phyloP scores from a whole-genome alignment of 1,140 invertebrate genomes.

The Drosophila jambulina region DNA sequence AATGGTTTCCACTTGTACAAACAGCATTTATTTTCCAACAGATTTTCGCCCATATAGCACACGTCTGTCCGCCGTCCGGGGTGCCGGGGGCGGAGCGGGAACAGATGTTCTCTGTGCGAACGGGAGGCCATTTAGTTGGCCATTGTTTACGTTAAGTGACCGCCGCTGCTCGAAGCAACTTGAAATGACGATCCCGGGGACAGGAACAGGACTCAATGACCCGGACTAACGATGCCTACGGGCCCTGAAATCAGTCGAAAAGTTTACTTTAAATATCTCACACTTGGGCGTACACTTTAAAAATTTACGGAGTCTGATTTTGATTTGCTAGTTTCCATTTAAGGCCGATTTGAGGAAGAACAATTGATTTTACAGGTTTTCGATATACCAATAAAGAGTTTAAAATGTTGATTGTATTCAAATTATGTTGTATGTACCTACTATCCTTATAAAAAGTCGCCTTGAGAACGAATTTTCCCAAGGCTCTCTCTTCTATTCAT shows the following conservation, averaged over 20 bases:
- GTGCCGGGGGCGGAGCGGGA: conserved; percentile 1
- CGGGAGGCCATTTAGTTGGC: conserved; percentile 48
- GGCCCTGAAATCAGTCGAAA: conserved; percentile 5
- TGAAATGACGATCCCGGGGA: conserved; percentile 48
- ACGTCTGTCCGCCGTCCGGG: too few relatives aligned
- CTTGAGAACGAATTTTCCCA: too few relatives aligned
- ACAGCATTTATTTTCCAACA: conserved; percentile 58
- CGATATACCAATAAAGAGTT: not conserved
- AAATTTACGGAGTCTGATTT: not conserved
- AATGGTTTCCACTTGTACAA: conserved; percentile 71
- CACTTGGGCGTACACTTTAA: conserved; percentile 5
- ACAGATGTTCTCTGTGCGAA: conserved; percentile 34
- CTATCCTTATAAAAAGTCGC: too few relatives aligned
- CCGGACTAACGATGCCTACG: conserved; percentile 36
- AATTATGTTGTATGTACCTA: too few relatives aligned
- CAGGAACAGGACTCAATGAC: conserved; percentile 26
- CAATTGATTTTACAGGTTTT: not conserved
- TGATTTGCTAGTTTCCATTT: too few relatives aligned
- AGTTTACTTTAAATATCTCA: conserved; percentile 9
- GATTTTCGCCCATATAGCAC: conserved; percentile 49
- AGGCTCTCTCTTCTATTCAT: too few relatives aligned
- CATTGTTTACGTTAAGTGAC: conserved; percentile 61
- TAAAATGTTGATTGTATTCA: too few relatives aligned
- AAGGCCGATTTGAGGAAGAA: not conserved
- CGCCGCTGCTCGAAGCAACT: conserved; percentile 36